A percentile compares a stretch with the other conserved stretches of the same genome.
These are phyloP conservation scores for Lissocephala sabroskyi DNA, from an alignment of 2,888 invertebrate species.

Conservation along the genomic window DNA sequence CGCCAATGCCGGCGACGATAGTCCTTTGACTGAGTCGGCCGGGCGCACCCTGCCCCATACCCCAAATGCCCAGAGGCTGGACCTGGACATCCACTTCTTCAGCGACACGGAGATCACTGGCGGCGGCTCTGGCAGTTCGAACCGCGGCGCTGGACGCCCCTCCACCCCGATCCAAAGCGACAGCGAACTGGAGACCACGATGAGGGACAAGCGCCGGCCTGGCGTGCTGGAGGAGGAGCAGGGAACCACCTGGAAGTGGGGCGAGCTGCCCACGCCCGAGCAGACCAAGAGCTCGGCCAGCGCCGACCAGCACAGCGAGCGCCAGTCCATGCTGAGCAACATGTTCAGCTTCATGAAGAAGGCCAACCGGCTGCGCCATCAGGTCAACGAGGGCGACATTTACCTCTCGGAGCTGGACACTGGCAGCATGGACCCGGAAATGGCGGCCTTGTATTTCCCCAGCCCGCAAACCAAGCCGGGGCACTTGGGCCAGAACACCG, in stretches of 20 bases:
- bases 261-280: constrained; percentile 80
- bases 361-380: constrained; percentile 77
- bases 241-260: constrained; percentile 88
- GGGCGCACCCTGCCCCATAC: constrained; percentile 63
- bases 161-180: constrained; percentile 93
- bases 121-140: constrained; percentile 77
- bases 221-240: constrained; percentile 55
- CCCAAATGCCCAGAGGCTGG: constrained; percentile 69
- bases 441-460: constrained; percentile 90
- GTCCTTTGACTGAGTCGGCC: constrained; percentile 44
- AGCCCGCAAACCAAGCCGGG: constrained; percentile 52
- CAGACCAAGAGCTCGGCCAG: constrained; percentile 50
- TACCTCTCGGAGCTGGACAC: constrained; percentile 92
- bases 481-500: constrained; percentile 71
- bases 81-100: constrained; percentile 88
- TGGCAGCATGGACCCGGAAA: constrained; percentile 93
- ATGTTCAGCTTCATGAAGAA: constrained; percentile 95
- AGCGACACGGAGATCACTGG: constrained; percentile 91
- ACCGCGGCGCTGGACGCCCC: constrained; percentile 77
- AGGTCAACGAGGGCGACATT: constrained; percentile 80
- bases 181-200: constrained; percentile 87
- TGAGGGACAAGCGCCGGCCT: constrained; percentile 70
- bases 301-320: constrained; percentile 57
- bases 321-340: constrained; percentile 86
- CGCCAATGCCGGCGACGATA: constrained; percentile 54